Evolutionary conservation across 1,140 invertebrate genomes (phyloP), one percentile per base, ranked within the genome.

Genomic region (Papilio aristodemus): DNA sequence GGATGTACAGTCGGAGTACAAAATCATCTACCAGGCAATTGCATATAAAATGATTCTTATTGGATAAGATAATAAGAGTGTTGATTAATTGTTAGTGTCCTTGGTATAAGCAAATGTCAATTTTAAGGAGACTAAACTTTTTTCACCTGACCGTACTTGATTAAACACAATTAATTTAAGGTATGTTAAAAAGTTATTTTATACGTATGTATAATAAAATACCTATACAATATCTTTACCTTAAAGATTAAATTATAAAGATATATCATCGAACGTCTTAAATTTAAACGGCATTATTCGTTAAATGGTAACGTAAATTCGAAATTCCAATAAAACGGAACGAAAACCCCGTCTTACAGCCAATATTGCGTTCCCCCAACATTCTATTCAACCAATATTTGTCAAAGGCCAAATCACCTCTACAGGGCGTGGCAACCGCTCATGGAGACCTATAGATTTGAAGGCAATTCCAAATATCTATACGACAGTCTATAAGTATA

Each of bases 381-480:
- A 77, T 77, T 73, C 71, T 71, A 72, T 74, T 74, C 73, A 73
- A 70, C 75, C 77, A 81, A 79, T 81, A 79, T 81, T 81, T 81
- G 79, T 81, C 79, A 77, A 77, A 81, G 75, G 71, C 71, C 69
- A 76, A 75, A 76, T 78, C 74, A 78, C 72, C 67, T 75, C 70
- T 70, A 58, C 70, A 72, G 70, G 69, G 60, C 27, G 41, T 27
- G 60, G 46, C 50, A 25, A 25, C 46, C 50, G 41, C 39, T 71
- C 46, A 54, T 54, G 50, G 50, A 71, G 43, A 46, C 36, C 25
- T 62, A 38, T 38, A 38, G 14, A 66, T 66, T 39, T 64, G 41
- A 38, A 71, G 36, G 39, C 22, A 59, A 68, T 50, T 19, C 36
- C 13, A 32, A 32, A 32, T 32, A 32, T 11, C 19, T n/a, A 68